These are phyloP conservation scores for Seira musarum DNA, from an alignment of 2,888 invertebrate genomes.

Conservation along the genomic window DNA sequence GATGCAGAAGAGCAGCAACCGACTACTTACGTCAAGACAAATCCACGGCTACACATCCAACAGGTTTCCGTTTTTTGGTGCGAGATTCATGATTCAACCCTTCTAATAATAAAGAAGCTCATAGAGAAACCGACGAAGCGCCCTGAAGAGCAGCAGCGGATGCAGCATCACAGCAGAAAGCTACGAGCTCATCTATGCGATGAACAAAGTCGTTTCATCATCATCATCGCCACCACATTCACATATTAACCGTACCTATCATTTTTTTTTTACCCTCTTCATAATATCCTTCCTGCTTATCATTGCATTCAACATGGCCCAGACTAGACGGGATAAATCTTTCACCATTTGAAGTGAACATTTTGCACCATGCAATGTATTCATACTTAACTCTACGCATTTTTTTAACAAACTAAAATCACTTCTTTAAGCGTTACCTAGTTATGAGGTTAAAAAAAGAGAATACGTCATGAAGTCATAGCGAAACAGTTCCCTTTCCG, in stretches of 20 bases:
- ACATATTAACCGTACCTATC: not conserved
- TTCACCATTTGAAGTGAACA: too few species aligned
- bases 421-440: not conserved
- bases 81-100: too few species aligned
- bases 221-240: not conserved
- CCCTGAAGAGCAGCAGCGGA: not conserved
- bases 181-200: not conserved
- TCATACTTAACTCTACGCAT: too few species aligned
- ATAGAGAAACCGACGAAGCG: not conserved
- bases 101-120: not conserved
- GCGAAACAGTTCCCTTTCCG: slow-evolving; percentile 16
- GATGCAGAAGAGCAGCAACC: not conserved
- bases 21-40: not conserved
- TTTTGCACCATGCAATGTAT: too few species aligned
- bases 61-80: not conserved
- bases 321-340: too few species aligned
- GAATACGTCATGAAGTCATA: not conserved
- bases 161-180: not conserved
- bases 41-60: too few species aligned
- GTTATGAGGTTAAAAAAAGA: not conserved
- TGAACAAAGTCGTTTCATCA: too few species aligned
- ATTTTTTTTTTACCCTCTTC: not conserved
- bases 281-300: slow-evolving; percentile 4
- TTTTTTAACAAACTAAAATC: not conserved
- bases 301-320: not conserved